Evolutionary conservation across 1,140 invertebrate species (phyloP), one percentile per base, ranked within the genome.

Genomic region (Hylyphantes graminicola): DNA sequence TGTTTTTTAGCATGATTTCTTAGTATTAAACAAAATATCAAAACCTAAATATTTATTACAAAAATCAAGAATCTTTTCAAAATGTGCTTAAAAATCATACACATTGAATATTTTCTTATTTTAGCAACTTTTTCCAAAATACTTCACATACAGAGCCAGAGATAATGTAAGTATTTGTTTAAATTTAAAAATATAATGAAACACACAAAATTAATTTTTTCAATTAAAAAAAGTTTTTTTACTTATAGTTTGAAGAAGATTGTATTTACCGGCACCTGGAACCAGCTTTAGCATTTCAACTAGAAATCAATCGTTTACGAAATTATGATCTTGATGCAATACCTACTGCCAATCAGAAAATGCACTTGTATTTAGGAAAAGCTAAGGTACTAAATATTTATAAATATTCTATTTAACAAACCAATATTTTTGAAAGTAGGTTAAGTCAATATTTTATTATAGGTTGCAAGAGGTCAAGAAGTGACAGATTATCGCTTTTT

Each of bases 401-500:
- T 35, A 35, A 35, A 35, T 35, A 35, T 35, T 35, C 35, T 35
- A 35, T 35, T 35, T 1, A 35, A 35, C 0, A 35, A 57, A 21
- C 13, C 35, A 35, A 48, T 15, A 21, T 74, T 70, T 70, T 70
- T n/a, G 17, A 70, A 19, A 19, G 6, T 17, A 2, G 2, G 10
- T 65, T 67, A 59, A 72, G 19, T 61, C 35, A 75, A 17, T 85
- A 51, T 86, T 67, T 54, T 87, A 72, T 86, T 87, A 8, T 87
- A 94, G 93, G 94, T 97, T 8, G 96, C 96, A 4, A 96, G 96
- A 89, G 96, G 95, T 3, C 96, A 97, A 88, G 96, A 97, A 90
- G 96, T 98, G 0, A 98, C 96, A 0, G 98, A 99, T 89, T 99
- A 95, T 89, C 91, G 98, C 15, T 99, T 99, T 92, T 99, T 99